These are phyloP conservation scores for Volucella bombylans DNA, from an alignment of 2,888 invertebrate species.

Conservation along the genomic window DNA sequence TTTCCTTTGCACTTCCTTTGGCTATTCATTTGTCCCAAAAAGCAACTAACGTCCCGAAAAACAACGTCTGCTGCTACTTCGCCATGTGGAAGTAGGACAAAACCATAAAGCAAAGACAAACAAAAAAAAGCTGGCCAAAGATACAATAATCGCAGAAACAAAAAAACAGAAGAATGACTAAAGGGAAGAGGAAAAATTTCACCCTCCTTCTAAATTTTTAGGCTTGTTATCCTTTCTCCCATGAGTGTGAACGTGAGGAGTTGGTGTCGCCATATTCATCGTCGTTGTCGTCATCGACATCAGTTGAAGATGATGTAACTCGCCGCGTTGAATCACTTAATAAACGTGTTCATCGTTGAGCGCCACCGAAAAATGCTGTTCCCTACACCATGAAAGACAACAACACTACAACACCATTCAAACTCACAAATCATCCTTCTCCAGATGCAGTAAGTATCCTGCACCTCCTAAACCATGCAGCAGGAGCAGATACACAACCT, in stretches of 20 bases:
- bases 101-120: conserved; percentile 20
- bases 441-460: conserved; percentile 55
- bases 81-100: conserved; percentile 33
- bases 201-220: conserved; percentile 58
- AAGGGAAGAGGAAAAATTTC: conserved; percentile 11
- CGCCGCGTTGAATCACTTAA: conserved; percentile 68
- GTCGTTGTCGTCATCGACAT: conserved; percentile 12
- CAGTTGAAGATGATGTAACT: conserved; percentile 71
- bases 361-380: conserved; percentile 58
- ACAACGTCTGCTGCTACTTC: conserved; percentile 22
- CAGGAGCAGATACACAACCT: neutral
- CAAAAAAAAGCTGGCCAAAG: neutral
- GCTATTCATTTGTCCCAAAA: conserved; percentile 47
- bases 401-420: neutral
- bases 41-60: conserved; percentile 41
- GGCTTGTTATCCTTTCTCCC: conserved; percentile 67
- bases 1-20: conserved; percentile 50
- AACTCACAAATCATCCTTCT: conserved; percentile 46
- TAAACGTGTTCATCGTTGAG: conserved; percentile 65
- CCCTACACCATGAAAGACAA: neutral
- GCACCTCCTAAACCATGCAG: conserved; percentile 48
- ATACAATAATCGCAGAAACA: too few relatives aligned
- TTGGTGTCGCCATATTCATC: neutral
- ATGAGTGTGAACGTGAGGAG: conserved; percentile 62
- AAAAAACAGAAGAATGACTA: too few relatives aligned